These are phyloP conservation scores for Otus sunia DNA, from an alignment of 2,113 vertebrate species.

Conservation along the genomic window DNA sequence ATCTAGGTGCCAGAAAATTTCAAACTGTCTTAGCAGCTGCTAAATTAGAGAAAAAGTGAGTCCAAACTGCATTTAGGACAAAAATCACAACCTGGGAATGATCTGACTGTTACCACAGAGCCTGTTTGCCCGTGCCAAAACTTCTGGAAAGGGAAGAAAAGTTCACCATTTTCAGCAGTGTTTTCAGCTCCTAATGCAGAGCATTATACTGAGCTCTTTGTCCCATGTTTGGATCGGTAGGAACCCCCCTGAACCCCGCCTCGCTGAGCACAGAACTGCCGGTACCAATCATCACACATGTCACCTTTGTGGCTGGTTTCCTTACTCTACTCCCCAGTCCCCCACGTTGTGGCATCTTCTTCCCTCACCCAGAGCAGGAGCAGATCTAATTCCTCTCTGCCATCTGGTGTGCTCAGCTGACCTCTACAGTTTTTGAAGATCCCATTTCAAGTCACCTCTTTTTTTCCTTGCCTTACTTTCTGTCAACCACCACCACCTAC, in stretches of 20 bases:
- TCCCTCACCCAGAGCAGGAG: neutral
- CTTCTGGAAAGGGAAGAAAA: constrained; percentile 15
- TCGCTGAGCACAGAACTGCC: neutral
- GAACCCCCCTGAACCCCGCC: neutral
- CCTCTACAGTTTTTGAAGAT: neutral
- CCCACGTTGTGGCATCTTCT: neutral
- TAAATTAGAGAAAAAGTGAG: neutral
- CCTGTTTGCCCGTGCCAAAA: neutral
- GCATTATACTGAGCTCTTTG: constrained; percentile 12
- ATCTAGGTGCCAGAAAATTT: constrained; percentile 16
- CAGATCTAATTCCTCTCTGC: neutral
- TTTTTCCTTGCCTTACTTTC: neutral
- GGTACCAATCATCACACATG: accelerated
- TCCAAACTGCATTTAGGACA: neutral
- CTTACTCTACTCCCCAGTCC: neutral
- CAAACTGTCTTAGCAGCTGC: constrained; percentile 17
- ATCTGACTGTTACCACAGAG: constrained; percentile 50
- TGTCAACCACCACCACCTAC: neutral
- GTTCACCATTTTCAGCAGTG: neutral
- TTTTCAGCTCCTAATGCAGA: neutral
- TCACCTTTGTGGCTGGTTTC: neutral
- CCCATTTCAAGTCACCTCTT: neutral
- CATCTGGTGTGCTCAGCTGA: neutral
- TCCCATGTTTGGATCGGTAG: neutral
- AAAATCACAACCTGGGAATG: constrained; percentile 28